Base-by-base conservation (phyloP, 2,888 invertebrate species). In the Drosophila infuscata region DNA sequence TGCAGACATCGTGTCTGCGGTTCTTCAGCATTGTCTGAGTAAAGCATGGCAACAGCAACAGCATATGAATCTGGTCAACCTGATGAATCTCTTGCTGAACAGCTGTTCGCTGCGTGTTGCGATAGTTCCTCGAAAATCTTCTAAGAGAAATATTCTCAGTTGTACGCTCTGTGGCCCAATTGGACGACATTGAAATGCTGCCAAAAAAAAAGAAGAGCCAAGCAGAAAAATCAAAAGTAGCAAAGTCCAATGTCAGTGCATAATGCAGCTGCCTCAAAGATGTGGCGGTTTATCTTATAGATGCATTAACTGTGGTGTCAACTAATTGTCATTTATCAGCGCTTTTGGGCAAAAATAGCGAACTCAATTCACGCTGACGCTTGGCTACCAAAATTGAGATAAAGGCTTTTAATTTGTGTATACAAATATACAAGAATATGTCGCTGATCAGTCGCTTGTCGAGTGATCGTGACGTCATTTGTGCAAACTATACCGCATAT, bases 391-490 rank as follows among this genome's bases (percentile, higher is more conserved):
- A 57, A 59, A 66, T 52, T 66, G 46, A 62, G 59, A 43, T 49
- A 60, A 70, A 66, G 46, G 17, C 20, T 17, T 64, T 15, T 57
- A 25, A 49, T 59, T 70, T 60, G 46, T 56, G 7, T 32, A 1
- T 41, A 9, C 20, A 29, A 12, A n/a, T 54, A 9, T 25, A 5
- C 15, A 3, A 15, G 46, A 4, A 15, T 5, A 33, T 25, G 46
- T 70, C 38, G 48, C 58, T 54, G 91, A 91, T 88, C 87, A 88
- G 75, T 54, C 83, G 67, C 46, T 73, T 29, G 65, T 15, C 70
- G 90, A 79, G 89, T 88, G 87, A 91, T 91, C 79, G 78, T 88
- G 91, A 89, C 87, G 91, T 82, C 91, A 87, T 65, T 49, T 61
- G 20, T 41, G 53, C 54, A 53, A 53, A 70, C 33, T 20, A 35